phyloP scores from a whole-genome alignment of 1,140 invertebrate species.

The Bathynomus jamesi region DNA sequence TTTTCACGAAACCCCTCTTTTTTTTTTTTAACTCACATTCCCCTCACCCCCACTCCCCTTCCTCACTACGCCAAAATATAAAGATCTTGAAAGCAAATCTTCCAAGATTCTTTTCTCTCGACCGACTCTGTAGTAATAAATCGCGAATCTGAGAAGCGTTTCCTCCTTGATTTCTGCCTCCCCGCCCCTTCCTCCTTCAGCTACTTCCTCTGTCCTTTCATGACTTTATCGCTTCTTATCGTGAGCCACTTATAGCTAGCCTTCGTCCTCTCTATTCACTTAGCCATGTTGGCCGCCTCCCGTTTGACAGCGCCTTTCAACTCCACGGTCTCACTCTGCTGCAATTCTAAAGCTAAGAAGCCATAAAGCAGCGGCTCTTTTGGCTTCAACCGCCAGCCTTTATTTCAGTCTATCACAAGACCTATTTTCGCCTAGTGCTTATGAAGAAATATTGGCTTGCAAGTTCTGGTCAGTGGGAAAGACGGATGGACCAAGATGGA shows the following conservation, averaged over 20 bases:
- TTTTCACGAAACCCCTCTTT: not conserved
- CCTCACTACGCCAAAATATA: not conserved
- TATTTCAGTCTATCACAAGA: not conserved
- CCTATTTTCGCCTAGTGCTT: not conserved
- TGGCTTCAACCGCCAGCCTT: not conserved
- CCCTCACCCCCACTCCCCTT: no score
- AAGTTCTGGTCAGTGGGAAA: constrained; percentile 1
- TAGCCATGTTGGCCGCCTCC: not conserved
- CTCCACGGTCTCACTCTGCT: not conserved
- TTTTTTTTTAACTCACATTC: not conserved
- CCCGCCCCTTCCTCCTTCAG: not conserved
- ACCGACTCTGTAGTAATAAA: not conserved
- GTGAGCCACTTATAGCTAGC: not conserved
- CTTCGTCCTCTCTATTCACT: not conserved
- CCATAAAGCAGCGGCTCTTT: not conserved
- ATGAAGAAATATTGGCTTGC: not conserved
- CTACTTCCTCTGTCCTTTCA: constrained; percentile 1
- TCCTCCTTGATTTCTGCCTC: not conserved
- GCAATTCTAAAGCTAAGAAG: not conserved
- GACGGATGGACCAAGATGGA: not conserved
- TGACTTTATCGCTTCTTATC: not conserved
- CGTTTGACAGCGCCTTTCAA: not conserved
- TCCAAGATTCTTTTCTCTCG: not conserved
- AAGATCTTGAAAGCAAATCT: not conserved
- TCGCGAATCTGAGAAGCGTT: not conserved